phyloP scores from a whole-genome alignment of 2,888 invertebrate genomes.

The Volucella inanis region DNA sequence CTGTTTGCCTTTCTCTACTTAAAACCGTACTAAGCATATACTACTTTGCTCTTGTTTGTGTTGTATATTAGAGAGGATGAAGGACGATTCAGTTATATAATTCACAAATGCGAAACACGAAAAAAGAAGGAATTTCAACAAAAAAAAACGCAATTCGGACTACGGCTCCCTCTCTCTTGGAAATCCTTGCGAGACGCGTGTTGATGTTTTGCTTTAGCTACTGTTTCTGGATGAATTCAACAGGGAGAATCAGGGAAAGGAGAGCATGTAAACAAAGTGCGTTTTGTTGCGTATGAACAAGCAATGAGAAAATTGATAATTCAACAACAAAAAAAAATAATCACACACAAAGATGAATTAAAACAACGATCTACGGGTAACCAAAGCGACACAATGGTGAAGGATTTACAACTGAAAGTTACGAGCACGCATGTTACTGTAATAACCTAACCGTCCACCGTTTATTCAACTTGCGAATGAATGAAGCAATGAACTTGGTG shows the following conservation, averaged over 20 bases:
- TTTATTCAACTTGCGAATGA: constrained; percentile 3
- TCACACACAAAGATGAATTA: constrained; percentile 21
- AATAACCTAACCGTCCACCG: constrained; percentile 34
- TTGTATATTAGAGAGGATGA: constrained; percentile 31
- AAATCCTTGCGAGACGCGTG: constrained; percentile 56
- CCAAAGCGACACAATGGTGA: constrained; percentile 46
- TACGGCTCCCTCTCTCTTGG: constrained; percentile 18
- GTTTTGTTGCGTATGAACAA: constrained; percentile 59
- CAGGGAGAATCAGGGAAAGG: not conserved
- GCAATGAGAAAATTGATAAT: constrained; percentile 42
- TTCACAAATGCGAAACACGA: constrained; percentile 51
- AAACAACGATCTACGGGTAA: not conserved
- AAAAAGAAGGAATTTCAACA: not conserved
- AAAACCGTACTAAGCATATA: not conserved
- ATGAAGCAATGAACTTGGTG: constrained; percentile 26
- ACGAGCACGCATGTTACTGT: constrained; percentile 45
- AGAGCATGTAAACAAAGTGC: constrained; percentile 68
- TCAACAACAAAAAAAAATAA: constrained; percentile 21
- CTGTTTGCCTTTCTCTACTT: not conserved
- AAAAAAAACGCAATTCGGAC: constrained; percentile 2
- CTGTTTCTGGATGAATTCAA: not conserved
- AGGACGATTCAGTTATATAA: constrained; percentile 72
- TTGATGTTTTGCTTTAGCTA: constrained; percentile 3
- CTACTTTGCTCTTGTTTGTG: constrained; percentile 14
- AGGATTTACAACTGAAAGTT: constrained; percentile 67